These are phyloP conservation scores for Tachina fera DNA, from an alignment of 2,888 invertebrate species.

Conservation along the genomic window DNA sequence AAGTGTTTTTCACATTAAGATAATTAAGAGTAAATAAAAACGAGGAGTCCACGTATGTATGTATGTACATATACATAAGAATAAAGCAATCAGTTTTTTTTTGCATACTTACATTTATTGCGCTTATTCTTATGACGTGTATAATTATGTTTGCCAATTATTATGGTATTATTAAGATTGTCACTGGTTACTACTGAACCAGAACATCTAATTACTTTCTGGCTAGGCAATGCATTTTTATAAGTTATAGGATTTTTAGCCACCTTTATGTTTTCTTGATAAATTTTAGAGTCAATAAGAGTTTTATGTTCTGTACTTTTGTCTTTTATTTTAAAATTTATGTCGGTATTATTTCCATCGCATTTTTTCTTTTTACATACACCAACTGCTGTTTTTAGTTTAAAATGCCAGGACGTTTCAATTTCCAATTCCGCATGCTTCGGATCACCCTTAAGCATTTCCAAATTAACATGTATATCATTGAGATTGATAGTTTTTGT, in stretches of 20 bases:
- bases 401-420: conserved; percentile 73
- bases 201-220: background rate
- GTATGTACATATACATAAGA: background rate
- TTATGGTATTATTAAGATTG: conserved; percentile 39
- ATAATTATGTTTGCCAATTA: conserved; percentile 53
- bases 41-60: background rate
- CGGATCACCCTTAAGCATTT: conserved; percentile 72
- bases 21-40: background rate
- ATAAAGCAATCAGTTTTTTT: conserved; percentile 39
- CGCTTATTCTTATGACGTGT: conserved; percentile 46
- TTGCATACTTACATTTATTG: conserved; percentile 46
- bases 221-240: background rate
- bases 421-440: conserved; percentile 68
- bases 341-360: background rate
- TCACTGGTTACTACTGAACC: conserved; percentile 16
- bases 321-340: background rate
- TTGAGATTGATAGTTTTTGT: conserved; percentile 44
- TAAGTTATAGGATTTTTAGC: background rate
- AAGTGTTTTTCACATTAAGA: background rate
- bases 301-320: background rate
- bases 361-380: background rate
- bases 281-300: background rate
- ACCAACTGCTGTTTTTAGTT: conserved; percentile 42
- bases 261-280: background rate
- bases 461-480: conserved; percentile 71